These are phyloP conservation scores for Xanthia togata DNA, from an alignment of 2,888 invertebrate genomes.

Conservation along the genomic window DNA sequence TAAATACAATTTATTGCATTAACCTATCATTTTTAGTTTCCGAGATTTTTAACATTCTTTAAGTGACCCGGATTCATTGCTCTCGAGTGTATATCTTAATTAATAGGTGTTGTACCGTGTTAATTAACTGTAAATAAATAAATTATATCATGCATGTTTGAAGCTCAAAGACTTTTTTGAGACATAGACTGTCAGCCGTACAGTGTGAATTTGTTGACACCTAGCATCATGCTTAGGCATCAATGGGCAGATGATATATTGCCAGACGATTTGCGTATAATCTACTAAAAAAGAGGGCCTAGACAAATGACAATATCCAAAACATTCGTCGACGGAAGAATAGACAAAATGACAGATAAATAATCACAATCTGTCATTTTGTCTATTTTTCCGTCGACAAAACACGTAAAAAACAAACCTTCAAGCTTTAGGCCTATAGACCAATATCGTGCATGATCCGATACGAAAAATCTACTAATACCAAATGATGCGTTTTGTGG, in stretches of 20 bases:
- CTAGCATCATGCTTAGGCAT: background rate
- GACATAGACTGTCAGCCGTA: background rate
- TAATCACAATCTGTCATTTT: too few relatives aligned
- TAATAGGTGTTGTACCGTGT: too few relatives aligned
- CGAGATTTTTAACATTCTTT: too few relatives aligned
- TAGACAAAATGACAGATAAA: too few relatives aligned
- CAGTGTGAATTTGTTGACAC: constrained; percentile 25
- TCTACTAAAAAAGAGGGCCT: background rate
- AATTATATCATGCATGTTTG: background rate
- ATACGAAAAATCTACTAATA: background rate
- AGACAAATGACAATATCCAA: too few relatives aligned
- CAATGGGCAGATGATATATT: constrained; percentile 25
- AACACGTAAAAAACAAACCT: background rate
- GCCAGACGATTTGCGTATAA: constrained; percentile 13
- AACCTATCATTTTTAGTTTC: too few relatives aligned
- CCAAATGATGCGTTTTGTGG: background rate
- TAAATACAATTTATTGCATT: too few relatives aligned
- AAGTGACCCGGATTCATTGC: too few relatives aligned
- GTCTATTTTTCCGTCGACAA: too few relatives aligned
- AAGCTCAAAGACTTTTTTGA: background rate
- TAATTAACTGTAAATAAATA: too few relatives aligned
- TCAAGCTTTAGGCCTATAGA: background rate
- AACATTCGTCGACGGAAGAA: too few relatives aligned
- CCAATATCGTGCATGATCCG: background rate
- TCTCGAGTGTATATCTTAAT: too few relatives aligned